phyloP scores from a whole-genome alignment of 2,888 invertebrate species.

The Heliconius ethilla region DNA sequence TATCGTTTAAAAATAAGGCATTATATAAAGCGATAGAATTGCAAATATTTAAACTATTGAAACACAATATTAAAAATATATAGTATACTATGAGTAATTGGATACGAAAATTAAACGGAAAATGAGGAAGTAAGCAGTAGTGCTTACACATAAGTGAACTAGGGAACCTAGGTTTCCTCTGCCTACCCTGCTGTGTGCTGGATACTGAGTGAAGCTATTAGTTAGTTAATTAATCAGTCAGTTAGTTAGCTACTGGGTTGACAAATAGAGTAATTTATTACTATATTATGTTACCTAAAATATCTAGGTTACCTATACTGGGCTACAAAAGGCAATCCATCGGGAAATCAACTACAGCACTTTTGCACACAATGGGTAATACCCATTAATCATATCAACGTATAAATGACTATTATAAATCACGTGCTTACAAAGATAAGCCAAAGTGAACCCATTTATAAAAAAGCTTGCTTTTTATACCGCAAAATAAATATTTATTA shows the following conservation, averaged over 20 bases:
- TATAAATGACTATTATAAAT: conserved; percentile 19
- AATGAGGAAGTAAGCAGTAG: not conserved
- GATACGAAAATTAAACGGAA: not conserved
- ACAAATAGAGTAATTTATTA: not conserved
- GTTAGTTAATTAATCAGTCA: not conserved
- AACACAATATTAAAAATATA: no score
- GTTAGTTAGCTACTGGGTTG: not conserved
- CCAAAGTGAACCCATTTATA: not conserved
- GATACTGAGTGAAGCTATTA: not conserved
- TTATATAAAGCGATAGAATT: no score
- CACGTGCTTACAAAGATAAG: conserved; percentile 15
- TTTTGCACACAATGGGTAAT: conserved; percentile 19
- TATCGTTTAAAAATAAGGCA: no score
- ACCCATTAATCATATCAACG: conserved; percentile 24
- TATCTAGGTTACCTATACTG: conserved; percentile 1
- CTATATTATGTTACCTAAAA: not conserved
- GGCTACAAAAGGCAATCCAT: not conserved
- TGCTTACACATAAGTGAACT: no score
- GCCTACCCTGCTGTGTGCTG: not conserved
- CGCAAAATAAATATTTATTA: not conserved
- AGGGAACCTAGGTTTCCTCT: not conserved
- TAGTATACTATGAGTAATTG: not conserved
- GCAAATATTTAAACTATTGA: no score
- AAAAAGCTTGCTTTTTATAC: not conserved
- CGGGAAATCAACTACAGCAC: conserved; percentile 17